Base-by-base conservation (phyloP, 2,797 vertebrate genomes). In the Phaenicophaeus curvirostris region DNA sequence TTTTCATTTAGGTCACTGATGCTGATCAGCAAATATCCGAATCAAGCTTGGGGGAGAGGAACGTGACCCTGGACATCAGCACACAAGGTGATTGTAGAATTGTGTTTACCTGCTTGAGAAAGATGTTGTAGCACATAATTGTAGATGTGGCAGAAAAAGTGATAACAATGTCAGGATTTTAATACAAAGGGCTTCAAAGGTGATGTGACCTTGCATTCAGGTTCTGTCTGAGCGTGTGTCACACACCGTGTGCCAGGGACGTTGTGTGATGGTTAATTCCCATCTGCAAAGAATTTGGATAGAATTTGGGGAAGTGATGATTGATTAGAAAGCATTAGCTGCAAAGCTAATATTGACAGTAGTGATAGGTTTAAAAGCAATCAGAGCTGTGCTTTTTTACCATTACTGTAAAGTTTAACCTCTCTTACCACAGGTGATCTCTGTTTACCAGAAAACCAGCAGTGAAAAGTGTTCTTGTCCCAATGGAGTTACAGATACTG, bases 31-130 rank as follows among this genome's bases (percentile, higher is more conserved):
- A 98, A 87, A 98, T 96, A 51, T 98, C 98, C 0, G 99, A 98
- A 85, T 98, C 98, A 51, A 98, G 98, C 87, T 85, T 98, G 19
- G 98, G 97, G 89, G 99, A 99, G 83, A 98, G 98, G 85, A 98
- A 98, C 87, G 86, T 93, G 7, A 97, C 98, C 9, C 97, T 97
- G 16, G 98, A 98, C 92, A 98, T 99, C 93, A 99, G 98, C 96
- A 98, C 98, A 27, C 99, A 99, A 98, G 99, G 99, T 99, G 98
- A 97, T 68, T 4, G 0, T 9, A 8, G 11, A 27, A 13, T 41
- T 78, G n/a, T 28, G 3, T 72, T 67, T 30, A 11, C n/a, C 53
- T 76, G 1, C 33, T 69, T 62, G 21, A 65, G 46, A 42, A 19
- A 55, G n/a, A 7, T 15, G 37, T 14, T 30, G 30, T 9, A 76